These are phyloP conservation scores for Malurus elegans DNA, from an alignment of 2,113 vertebrate species.

Conservation along the genomic window DNA sequence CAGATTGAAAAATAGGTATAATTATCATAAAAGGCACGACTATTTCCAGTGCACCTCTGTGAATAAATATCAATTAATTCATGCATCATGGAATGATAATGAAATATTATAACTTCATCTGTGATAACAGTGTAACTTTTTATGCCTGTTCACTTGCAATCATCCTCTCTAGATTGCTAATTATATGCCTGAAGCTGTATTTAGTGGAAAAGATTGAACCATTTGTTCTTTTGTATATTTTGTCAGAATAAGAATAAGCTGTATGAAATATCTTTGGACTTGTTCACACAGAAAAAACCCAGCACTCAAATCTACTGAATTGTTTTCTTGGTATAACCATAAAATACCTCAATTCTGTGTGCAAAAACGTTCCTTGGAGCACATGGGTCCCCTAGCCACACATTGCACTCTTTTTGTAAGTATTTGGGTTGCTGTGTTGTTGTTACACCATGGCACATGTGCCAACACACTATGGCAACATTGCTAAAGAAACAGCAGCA, in stretches of 20 bases:
- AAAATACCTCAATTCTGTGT: not conserved
- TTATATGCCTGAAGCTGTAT: slow-evolving; percentile 61
- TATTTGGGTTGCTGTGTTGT: not conserved
- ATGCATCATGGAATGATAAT: slow-evolving; percentile 60
- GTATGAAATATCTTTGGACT: slow-evolving; percentile 16
- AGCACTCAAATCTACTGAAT: not conserved
- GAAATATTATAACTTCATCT: slow-evolving; percentile 68
- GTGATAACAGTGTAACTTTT: slow-evolving; percentile 64
- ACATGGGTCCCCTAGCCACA: not conserved
- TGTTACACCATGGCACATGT: not conserved
- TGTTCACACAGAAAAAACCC: not conserved
- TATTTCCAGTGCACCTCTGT: slow-evolving; percentile 44
- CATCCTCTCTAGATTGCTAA: slow-evolving; percentile 66
- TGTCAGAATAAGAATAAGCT: slow-evolving; percentile 42
- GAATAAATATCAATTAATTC: slow-evolving; percentile 69
- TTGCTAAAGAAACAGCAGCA: not conserved
- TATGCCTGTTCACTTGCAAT: slow-evolving; percentile 60
- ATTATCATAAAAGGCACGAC: slow-evolving; percentile 46
- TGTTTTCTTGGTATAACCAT: not conserved
- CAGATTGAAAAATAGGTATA: slow-evolving; percentile 50
- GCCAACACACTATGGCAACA: not conserved
- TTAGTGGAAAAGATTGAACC: slow-evolving; percentile 57
- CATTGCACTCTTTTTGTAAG: not conserved
- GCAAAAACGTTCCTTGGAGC: not conserved
- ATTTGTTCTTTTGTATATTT: slow-evolving; percentile 60